phyloP scores from a whole-genome alignment of 2,797 vertebrate genomes.

The Botia kubotai region DNA sequence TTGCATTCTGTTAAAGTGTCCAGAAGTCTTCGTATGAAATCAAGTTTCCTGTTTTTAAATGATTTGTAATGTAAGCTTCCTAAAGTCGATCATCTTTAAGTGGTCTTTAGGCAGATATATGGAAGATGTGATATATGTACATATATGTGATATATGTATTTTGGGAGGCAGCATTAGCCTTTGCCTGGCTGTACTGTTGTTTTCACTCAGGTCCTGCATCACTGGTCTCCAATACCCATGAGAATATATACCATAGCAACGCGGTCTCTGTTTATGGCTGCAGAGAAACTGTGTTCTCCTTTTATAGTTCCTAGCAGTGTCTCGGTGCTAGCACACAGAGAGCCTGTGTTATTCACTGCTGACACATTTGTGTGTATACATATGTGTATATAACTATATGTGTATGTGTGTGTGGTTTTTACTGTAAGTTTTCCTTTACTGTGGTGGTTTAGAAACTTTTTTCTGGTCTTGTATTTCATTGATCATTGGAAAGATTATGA shows the following conservation, averaged over 20 bases:
- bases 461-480: neutral
- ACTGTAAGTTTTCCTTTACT: neutral
- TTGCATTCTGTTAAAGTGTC: no score
- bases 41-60: neutral
- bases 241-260: constrained; percentile 53
- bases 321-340: neutral
- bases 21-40: neutral
- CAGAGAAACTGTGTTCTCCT: constrained; percentile 5
- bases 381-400: no score
- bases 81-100: neutral
- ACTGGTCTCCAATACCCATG: constrained; percentile 39
- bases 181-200: constrained; percentile 16
- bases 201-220: constrained; percentile 40
- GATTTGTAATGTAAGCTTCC: neutral
- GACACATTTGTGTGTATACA: no score
- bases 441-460: neutral
- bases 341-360: neutral
- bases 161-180: neutral
- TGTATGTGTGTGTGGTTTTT: no score
- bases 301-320: neutral
- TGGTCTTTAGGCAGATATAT: neutral
- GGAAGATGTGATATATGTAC: no score
- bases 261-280: constrained; percentile 41
- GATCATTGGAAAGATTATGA: neutral
- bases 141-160: no score